These are phyloP conservation scores for Bombycilla garrulus DNA, from an alignment of 2,113 vertebrate genomes.

Conservation along the genomic window DNA sequence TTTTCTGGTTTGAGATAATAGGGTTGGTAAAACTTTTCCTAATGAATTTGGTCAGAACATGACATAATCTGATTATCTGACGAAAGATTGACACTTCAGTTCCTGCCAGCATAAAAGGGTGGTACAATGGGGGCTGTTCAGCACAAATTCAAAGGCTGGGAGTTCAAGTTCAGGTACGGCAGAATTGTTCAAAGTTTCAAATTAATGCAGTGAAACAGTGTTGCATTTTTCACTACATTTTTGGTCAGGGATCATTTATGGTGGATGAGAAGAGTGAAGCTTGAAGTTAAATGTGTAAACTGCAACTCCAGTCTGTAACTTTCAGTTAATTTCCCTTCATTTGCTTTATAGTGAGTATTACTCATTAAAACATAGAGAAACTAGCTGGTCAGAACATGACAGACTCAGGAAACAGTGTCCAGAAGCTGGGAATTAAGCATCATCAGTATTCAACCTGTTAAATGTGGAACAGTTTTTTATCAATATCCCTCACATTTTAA, in stretches of 20 bases:
- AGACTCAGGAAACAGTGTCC: background rate
- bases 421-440: background rate
- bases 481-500: background rate
- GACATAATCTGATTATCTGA: constrained; percentile 34
- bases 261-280: background rate
- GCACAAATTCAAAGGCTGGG: background rate
- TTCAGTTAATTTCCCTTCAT: background rate
- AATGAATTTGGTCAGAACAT: constrained; percentile 61
- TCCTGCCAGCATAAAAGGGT: constrained; percentile 1
- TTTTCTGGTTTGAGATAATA: constrained; percentile 58
- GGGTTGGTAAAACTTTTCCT: constrained; percentile 57
- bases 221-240: background rate
- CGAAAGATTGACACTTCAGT: constrained; percentile 42
- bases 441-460: background rate
- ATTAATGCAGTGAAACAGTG: background rate
- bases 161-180: constrained; percentile 61
- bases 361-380: background rate
- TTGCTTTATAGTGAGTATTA: background rate
- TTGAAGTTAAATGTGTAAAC: background rate
- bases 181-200: background rate
- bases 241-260: background rate
- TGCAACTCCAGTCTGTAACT: background rate
- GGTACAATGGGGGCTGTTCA: constrained; percentile 61
- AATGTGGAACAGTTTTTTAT: background rate
- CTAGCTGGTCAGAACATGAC: background rate